Evolutionary conservation across 2,888 invertebrate genomes (phyloP), one percentile per base, ranked within the genome.

Genomic region (Taphrorychus bicolor): DNA sequence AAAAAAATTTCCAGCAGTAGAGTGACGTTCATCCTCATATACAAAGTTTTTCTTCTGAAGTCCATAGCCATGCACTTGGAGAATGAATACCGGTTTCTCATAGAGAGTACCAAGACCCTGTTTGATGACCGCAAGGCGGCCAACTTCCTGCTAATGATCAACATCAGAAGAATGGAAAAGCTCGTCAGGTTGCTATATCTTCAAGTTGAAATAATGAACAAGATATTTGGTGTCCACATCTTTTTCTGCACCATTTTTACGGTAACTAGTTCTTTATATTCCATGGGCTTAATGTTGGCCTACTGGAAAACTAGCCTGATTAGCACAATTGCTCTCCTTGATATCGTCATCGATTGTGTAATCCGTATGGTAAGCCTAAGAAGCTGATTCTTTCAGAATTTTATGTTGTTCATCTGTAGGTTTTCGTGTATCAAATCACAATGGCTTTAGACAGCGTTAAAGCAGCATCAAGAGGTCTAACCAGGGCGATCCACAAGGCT

Each of bases 201-300:
- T 11, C 11, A 53, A 17, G 48, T 65, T 9, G 53, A 62, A 51
- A 16, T 24, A 19, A 14, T 66, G 2, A 69, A 71, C 14, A 16
- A 24, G 16, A 56, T 67, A 7, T 71, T 67, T 41, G 65, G 69
- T 2, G 64, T 64, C 62, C 18, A 51, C 14, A 56, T 71, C 41
- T 67, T 69, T 42, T 53, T 69, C 5, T 52, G 57, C 17, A 42
- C 58, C 2, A 53, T 60, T 0, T 48, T 65, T 11, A 57, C 66
- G 3, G 17, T 71, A 17, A 61, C 67, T 16, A 61, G 45, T 11
- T 54, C 58, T n/a, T 22, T 65, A 5, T 61, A 71, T 56, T 60
- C 45, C 5, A 16, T 69, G 5, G 57, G 58, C 16, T 67, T 52
- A n/a, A 4, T 59, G 3, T 14, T 62, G 1, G 48, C 52, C 11